These are phyloP conservation scores for Sebastes iracundus DNA, from an alignment of 2,797 vertebrate species.

Conservation along the genomic window DNA sequence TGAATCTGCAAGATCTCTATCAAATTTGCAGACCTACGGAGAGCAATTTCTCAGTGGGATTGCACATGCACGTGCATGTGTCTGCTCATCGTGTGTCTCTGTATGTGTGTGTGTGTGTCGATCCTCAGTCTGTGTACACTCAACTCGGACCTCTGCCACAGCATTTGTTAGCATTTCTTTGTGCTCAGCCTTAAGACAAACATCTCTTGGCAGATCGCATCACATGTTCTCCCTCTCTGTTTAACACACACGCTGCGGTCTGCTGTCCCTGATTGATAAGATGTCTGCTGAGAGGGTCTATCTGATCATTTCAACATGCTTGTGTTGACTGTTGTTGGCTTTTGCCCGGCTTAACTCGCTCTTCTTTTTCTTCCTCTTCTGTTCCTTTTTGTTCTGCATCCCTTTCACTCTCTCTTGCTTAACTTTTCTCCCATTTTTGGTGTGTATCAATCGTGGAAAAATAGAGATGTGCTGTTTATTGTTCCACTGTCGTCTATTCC, in stretches of 20 bases:
- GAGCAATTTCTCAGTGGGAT: constrained; percentile 38
- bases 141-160: constrained; percentile 51
- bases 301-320: constrained; percentile 71
- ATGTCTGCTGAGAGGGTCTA: constrained; percentile 69
- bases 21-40: constrained; percentile 66
- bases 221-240: constrained; percentile 27
- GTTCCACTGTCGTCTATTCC: not conserved
- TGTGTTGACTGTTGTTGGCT: constrained; percentile 59
- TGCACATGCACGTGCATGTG: not conserved
- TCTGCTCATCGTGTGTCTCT: not conserved
- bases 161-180: constrained; percentile 74
- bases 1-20: constrained; percentile 75
- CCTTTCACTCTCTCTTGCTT: constrained; percentile 11
- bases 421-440: not conserved
- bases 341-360: constrained; percentile 39
- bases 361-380: constrained; percentile 4
- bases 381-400: constrained; percentile 17
- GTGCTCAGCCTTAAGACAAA: constrained; percentile 72
- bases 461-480: not conserved
- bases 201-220: constrained; percentile 67
- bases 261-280: constrained; percentile 69
- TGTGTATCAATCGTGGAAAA: not conserved
- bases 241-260: constrained; percentile 11
- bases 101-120: not conserved
- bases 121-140: constrained; percentile 36